Percentiles rank a stretch among this genome's conserved stretches.
Conservation (phyloP, 2,888 invertebrate genomes). For the Brenthis ino region DNA sequence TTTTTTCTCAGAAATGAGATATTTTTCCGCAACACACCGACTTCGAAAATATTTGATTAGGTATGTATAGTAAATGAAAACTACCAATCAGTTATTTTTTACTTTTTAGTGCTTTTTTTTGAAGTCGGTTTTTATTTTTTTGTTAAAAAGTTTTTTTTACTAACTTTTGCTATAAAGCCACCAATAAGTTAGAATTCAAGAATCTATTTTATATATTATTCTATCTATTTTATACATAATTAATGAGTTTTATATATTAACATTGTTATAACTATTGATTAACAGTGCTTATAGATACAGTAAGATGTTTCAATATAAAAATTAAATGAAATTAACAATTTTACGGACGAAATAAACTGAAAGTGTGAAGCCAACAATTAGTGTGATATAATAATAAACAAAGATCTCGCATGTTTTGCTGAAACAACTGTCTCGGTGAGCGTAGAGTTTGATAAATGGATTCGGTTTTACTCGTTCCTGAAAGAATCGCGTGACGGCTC, state of each 20-base stretch:
- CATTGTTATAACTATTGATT: neutral
- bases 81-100: no score
- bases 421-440: constrained; percentile 32
- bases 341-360: constrained; percentile 27
- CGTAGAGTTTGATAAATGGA: constrained; percentile 35
- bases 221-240: no score
- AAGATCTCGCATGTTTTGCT: constrained; percentile 35
- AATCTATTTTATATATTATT: neutral
- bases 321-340: constrained; percentile 13
- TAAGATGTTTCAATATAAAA: neutral
- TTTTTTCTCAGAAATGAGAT: no score
- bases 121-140: no score
- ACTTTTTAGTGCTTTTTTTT: no score
- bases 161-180: neutral
- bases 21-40: no score
- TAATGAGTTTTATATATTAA: neutral
- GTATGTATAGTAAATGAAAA: no score
- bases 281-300: neutral
- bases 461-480: constrained; percentile 29
- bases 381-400: constrained; percentile 32
- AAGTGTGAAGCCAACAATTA: constrained; percentile 30
- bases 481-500: constrained; percentile 52
- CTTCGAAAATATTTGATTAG: no score
- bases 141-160: constrained; percentile 6
- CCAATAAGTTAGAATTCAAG: no score